Base-by-base conservation (phyloP, 1,140 invertebrate genomes). In the Hyposmocoma kahamanoa region DNA sequence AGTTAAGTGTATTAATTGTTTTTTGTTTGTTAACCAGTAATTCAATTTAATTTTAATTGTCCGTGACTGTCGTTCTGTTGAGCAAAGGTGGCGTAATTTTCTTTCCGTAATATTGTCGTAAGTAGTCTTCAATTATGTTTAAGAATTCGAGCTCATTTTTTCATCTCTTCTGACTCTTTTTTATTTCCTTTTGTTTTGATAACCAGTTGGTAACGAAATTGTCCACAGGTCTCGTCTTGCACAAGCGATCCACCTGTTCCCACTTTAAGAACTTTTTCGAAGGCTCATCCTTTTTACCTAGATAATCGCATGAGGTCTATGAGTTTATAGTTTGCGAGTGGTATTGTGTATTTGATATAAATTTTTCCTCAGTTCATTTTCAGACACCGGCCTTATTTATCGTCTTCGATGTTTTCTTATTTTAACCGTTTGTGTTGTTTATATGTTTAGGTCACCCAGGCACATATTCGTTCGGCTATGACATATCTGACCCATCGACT, bases 391-490 rank as follows among this genome's bases (percentile, higher is more conserved):
- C 24, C 6, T 6, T 6, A 28, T 28, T 28, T 28, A 6, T 28
- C 6, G 11, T 6, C 5, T 28, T 6, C 11, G 24, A 6, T 6
- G 6, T 11, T 28, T 28, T 28, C 24, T 6, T 6, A 28, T 28
- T n/a, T n/a, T n/a, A n/a, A n/a, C n/a, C n/a, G n/a, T n/a, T n/a
- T n/a, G n/a, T n/a, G n/a, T n/a, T n/a, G n/a, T n/a, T n/a, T 28
- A 24, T 49, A 43, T 50, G 58, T 1, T 28, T n/a, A 88, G 90
- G 90, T 18, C 44, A 60, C 43, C 87, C 88, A 10, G 90, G 90
- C 13, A 90, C 90, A 1, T 93, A 92, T 62, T 86, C 89, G 9
- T 93, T 91, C 68, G 90, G 91, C 11, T 93, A 92, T 62, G 90
- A 93, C 44, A 72, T 92, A 1, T 85, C 88, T n/a, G 90, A 92